Conservation (phyloP, 2,888 invertebrate species). For the Macrophya annulata region DNA sequence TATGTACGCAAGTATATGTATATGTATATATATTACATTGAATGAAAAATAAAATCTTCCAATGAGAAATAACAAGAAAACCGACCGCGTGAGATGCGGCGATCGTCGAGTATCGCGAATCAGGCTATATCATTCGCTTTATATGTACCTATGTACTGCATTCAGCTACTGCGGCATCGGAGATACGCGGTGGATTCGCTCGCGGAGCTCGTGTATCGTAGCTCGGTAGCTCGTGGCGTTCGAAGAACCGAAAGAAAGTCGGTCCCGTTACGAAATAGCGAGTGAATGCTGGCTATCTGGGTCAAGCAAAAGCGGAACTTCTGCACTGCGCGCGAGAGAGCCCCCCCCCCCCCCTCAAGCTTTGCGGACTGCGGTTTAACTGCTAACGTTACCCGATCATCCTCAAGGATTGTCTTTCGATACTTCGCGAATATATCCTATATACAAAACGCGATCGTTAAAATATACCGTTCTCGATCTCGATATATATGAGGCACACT, state of each 20-base stretch:
- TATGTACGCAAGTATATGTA: background rate
- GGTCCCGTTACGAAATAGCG: conserved; percentile 79
- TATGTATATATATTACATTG: background rate
- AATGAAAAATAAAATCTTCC: background rate
- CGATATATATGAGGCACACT: background rate
- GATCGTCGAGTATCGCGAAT: background rate
- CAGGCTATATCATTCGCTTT: background rate
- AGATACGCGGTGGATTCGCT: background rate
- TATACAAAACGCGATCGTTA: background rate
- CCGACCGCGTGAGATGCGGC: background rate
- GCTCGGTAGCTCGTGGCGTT: conserved; percentile 50
- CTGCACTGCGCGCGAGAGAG: conserved; percentile 63
- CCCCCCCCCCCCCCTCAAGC: conserved; percentile 53
- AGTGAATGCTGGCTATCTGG: conserved; percentile 77
- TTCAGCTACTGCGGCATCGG: conserved; percentile 1
- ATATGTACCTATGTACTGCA: background rate
- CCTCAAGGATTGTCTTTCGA: conserved; percentile 23
- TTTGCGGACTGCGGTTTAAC: conserved; percentile 39
- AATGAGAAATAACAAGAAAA: background rate
- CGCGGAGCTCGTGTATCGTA: conserved; percentile 4
- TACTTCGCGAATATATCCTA: background rate
- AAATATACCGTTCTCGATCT: conserved; percentile 17
- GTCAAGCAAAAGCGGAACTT: conserved; percentile 78
- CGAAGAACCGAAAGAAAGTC: conserved; percentile 68
- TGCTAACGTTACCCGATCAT: conserved; percentile 20